Evolutionary conservation across 1,140 invertebrate genomes (phyloP), one percentile per base, ranked within the genome.

Genomic region (Monomorium pharaonis): DNA sequence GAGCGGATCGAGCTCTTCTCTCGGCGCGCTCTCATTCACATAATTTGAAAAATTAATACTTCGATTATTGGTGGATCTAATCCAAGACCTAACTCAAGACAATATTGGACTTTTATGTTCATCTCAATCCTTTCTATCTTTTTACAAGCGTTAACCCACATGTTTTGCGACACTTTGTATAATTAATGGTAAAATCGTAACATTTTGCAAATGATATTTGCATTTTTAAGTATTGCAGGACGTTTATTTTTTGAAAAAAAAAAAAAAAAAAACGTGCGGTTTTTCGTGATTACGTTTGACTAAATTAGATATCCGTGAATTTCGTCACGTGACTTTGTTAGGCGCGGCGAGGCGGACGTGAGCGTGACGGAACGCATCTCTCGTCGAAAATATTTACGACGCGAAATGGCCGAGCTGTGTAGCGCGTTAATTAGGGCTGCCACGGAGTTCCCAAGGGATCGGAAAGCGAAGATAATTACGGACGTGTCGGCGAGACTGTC

Each of bases 401-500:
- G 60, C 58, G 88, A 89, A 89, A 89, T 89, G 88, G 88, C 85
- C 63, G 72, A 89, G 67, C 63, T 89, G 88, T 89, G 88, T 87
- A 89, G 72, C 33, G 76, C 77, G 85, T 87, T 89, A 89, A 89
- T 89, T 89, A 89, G 88, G 84, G 51, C 74, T 83, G 88, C 78
- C 88, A 84, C 72, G 60, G 58, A 89, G 27, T 67, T 89, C 88
- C 78, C 85, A 84, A 89, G 85, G 88, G 88, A 86, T 70, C 51
- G 49, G 85, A 77, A 89, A 86, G 72, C 78, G 85, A 74, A 86
- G 85, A 89, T 89, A 89, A 89, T 89, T 89, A 89, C 88, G 58
- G 74, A 89, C 85, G 88, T 89, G 88, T 89, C 88, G 85, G 89
- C 88, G 88, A 89, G 80, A 89, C 77, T 84, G 88, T 89, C 88